A percentile compares a stretch with the other conserved stretches of the same genome.
Conservation (phyloP, 2,888 invertebrate genomes). For the Lasioglossum malachurum region DNA sequence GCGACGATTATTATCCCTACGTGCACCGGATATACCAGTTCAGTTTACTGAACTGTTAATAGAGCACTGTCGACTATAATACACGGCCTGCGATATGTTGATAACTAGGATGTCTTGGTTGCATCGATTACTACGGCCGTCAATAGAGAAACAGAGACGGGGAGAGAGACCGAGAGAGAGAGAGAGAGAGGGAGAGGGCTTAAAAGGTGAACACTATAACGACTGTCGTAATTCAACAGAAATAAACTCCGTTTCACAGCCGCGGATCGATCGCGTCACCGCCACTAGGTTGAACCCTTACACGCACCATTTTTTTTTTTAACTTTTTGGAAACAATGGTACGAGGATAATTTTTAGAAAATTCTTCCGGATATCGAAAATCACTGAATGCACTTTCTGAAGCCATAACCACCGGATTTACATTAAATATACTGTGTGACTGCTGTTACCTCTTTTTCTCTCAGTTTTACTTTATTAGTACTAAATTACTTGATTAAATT, state of each 20-base stretch:
- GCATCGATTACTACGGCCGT: background rate
- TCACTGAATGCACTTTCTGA: background rate
- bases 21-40: background rate
- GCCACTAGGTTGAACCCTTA: background rate
- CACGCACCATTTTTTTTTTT: background rate
- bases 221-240: background rate
- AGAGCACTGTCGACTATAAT: conserved; percentile 30
- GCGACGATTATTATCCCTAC: conserved; percentile 9
- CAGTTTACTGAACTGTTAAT: conserved; percentile 17
- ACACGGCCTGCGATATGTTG: background rate
- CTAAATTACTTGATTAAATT: background rate
- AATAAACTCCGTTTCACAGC: background rate
- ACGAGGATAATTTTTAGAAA: background rate
- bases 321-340: background rate
- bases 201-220: conserved; percentile 3
- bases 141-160: background rate
- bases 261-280: background rate
- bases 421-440: background rate
- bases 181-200: background rate
- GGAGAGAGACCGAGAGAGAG: background rate
- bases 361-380: background rate
- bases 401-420: background rate
- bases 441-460: background rate
- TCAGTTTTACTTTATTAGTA: background rate
- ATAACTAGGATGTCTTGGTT: background rate